Percentiles rank a stretch among this genome's conserved stretches.
These are phyloP conservation scores for Trigoniulus corallinus DNA, from an alignment of 1,140 invertebrate genomes.

Conservation along the genomic window DNA sequence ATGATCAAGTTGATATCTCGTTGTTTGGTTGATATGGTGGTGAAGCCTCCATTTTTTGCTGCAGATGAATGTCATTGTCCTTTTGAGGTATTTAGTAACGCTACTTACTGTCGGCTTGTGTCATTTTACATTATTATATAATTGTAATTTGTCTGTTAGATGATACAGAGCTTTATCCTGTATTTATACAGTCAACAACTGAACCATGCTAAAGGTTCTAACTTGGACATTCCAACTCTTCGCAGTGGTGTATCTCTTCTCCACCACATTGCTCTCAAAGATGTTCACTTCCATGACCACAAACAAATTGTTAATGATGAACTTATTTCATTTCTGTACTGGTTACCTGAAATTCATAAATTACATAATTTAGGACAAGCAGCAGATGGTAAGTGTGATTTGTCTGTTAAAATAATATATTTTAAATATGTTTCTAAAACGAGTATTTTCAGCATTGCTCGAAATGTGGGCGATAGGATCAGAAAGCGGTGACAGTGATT, in stretches of 20 bases:
- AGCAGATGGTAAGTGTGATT: too few relatives aligned
- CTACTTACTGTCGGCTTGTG: background rate
- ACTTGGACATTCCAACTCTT: background rate
- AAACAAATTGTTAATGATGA: too few relatives aligned
- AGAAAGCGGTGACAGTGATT: too few relatives aligned
- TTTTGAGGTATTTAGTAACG: background rate
- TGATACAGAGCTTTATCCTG: background rate
- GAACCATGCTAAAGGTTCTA: background rate
- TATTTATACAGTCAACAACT: background rate
- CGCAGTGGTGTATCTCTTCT: background rate
- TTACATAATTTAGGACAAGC: too few relatives aligned
- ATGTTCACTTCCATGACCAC: too few relatives aligned
- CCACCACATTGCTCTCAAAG: too few relatives aligned
- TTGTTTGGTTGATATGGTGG: background rate
- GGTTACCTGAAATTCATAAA: too few relatives aligned
- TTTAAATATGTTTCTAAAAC: too few relatives aligned
- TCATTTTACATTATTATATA: background rate
- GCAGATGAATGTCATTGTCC: background rate
- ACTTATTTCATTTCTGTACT: too few relatives aligned
- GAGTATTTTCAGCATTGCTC: too few relatives aligned
- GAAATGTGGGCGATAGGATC: too few relatives aligned
- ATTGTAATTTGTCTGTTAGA: background rate
- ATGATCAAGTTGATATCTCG: background rate
- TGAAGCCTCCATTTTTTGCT: background rate
- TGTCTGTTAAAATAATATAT: too few relatives aligned